Conservation (phyloP, 2,113 vertebrate genomes). For the Petaurus breviceps region DNA sequence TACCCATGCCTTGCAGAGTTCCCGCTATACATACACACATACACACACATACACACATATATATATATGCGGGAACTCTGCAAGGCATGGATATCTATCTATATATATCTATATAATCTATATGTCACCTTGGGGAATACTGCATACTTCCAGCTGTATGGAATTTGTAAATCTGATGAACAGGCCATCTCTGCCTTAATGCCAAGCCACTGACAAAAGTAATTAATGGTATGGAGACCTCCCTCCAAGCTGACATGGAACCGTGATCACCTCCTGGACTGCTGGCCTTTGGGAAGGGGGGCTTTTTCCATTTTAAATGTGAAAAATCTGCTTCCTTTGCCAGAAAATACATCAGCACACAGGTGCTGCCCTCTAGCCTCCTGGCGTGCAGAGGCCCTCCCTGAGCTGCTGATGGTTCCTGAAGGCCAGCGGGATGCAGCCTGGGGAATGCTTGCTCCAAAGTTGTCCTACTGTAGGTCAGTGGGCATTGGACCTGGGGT, state of each 20-base stretch:
- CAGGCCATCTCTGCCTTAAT: not conserved
- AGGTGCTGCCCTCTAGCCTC: not conserved
- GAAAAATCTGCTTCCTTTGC: not conserved
- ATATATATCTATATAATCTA: no score
- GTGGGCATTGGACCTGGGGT: no score
- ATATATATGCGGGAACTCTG: no score
- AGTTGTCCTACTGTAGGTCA: no score
- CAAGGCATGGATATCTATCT: no score
- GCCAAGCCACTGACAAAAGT: not conserved
- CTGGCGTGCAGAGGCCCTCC: no score
- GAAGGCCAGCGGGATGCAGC: not conserved
- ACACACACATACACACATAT: no score
- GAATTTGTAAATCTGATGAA: not conserved
- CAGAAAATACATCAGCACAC: no score
- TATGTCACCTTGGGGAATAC: not conserved
- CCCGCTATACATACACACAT: not conserved
- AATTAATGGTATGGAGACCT: no score
- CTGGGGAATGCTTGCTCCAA: no score
- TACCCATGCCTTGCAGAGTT: not conserved
- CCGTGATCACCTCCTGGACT: not conserved
- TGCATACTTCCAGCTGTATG: not conserved
- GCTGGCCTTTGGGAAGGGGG: not conserved
- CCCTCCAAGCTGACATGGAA: not conserved
- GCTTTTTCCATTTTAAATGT: not conserved
- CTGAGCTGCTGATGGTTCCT: not conserved